Base-by-base conservation (phyloP, 1,140 invertebrate species). In the Hydropsyche tenuis region DNA sequence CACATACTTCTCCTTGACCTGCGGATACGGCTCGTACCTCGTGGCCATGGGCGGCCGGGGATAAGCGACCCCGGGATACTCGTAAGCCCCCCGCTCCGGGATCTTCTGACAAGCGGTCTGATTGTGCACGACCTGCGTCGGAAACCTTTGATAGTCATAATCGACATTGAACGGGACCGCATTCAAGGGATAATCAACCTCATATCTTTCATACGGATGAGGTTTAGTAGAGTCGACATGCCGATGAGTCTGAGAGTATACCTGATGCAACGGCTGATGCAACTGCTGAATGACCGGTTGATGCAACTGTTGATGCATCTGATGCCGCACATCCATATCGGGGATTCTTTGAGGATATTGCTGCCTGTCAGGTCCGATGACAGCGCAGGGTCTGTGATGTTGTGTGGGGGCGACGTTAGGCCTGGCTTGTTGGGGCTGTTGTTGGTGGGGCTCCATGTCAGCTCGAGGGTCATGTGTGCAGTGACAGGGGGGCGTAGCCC, bases 321-420 rank as follows among this genome's bases (percentile, higher is more conserved):
- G 18, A 20, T 51, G 53, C 20, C 53, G 53, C 14, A n/a, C 46
- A 14, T 5, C 14, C 5, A 20, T 4, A 5, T 20, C 18, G 46
- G 4, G 4, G 46, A 4, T 3, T 14, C n/a, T 51, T 14, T 51
- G 48, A 51, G 63, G 43, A 20, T 23, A 12, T 0, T 27, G 30
- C 2, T 46, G 30, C 72, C 82, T 76, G 71, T 85, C 83, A 7
- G 85, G 85, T 6, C 84, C 84, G 75, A 86, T 85, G 73, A 86
- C 82, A 70, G 84, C 84, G 76, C 85, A 86, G 65, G 85, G 85
- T 56, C 85, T 80, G 74, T 60, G n/a, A 11, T 30, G 25, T 2
- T 45, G 68, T 3, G 46, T 11, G 65, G 43, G 30, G 63, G 16
- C 42, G 65, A 37, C 3, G 30, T n/a, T n/a, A 37, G 30, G 30